Evolutionary conservation across 2,888 invertebrate genomes (phyloP), one percentile per base, ranked within the genome.

Genomic region (Eupithecia tripunctaria): DNA sequence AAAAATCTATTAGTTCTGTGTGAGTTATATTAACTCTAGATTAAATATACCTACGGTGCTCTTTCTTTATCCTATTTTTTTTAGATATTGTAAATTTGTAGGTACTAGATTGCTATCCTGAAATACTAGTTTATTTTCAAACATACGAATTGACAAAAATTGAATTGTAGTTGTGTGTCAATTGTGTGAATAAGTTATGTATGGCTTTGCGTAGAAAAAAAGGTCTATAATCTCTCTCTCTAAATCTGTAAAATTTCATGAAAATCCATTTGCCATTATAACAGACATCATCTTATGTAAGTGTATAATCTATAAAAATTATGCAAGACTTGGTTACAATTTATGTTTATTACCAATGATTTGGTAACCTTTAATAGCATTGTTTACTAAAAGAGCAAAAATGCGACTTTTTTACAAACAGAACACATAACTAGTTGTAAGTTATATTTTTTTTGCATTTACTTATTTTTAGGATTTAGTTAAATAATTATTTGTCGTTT

Each of bases 361-460:
- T 51, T 56, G 56, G 25, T 51, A 10, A 47, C n/a, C n/a, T 47
- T n/a, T n/a, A 8, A 1, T 2, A 51, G 0, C 51, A 21, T 51
- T 51, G 51, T 51, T 51, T 10, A 51, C 51, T 51, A 51, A 21
- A 51, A 21, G 10, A 51, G 21, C 21, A 51, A 51, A 51, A 51
- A 51, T 21, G 21, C 25, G 14, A 25, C 21, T 12, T 25, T 3
- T 2, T 51, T 51, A 51, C 51, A n/a, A 56, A 56, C 12, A 56
- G 12, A 56, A 56, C 47, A 56, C 47, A 56, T 14, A 56, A 4
- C 56, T 56, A 51, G 51, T 12, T 51, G 3, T 56, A 56, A 56
- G 56, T 10, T 51, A 2, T n/a, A n/a, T n/a, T 21, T 25, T 56
- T 56, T 56, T 56, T 56, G 56, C 56, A 56, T 56, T 56, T 56